Evolutionary conservation across 2,113 vertebrate species (phyloP).

Genomic region (Albula glossodonta): DNA sequence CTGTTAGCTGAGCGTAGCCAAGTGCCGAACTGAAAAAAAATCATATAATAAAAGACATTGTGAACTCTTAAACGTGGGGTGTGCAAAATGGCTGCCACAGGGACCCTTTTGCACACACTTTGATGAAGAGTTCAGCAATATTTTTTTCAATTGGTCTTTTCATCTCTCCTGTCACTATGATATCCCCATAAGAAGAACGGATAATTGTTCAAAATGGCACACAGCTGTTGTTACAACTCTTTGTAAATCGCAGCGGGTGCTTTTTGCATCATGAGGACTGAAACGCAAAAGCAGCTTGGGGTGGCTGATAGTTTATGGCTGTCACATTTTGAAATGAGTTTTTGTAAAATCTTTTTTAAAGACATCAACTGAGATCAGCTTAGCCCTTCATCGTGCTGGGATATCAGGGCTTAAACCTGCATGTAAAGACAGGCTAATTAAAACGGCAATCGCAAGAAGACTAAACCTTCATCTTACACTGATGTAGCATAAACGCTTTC

Average conservation of each 20-base stretch:
- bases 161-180: background rate
- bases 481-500: background rate
- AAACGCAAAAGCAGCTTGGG: too few relatives aligned
- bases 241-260: background rate
- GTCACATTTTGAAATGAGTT: too few relatives aligned
- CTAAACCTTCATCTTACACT: background rate
- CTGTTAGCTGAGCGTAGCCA: too few relatives aligned
- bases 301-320: too few relatives aligned
- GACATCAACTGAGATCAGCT: background rate
- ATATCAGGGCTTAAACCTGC: background rate
- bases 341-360: background rate
- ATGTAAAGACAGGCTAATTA: background rate
- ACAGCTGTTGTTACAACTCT: background rate
- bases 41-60: too few relatives aligned
- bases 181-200: background rate
- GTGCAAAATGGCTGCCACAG: too few relatives aligned
- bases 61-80: too few relatives aligned
- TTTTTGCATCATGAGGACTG: background rate
- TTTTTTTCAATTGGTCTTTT: background rate
- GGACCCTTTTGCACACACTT: too few relatives aligned
- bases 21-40: too few relatives aligned
- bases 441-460: background rate
- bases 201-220: background rate
- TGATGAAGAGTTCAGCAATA: too few relatives aligned
- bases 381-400: background rate